Percentiles rank a stretch among this genome's conserved stretches.
phyloP scores from a whole-genome alignment of 2,888 invertebrate genomes.

The Polydrusus pterygomalis region DNA sequence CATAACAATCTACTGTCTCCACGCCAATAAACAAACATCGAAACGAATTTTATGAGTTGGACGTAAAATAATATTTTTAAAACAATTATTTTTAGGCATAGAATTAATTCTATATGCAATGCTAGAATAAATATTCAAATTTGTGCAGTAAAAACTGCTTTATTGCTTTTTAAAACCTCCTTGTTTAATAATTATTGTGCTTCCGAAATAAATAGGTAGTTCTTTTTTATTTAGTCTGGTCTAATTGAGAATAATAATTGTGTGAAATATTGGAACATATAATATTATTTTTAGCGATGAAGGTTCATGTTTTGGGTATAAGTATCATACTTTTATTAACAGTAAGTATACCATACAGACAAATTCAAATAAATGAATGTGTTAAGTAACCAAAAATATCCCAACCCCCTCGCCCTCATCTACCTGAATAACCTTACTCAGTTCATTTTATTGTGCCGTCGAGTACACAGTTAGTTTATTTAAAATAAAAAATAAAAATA shows the following conservation, averaged over 20 bases:
- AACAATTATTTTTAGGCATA: constrained; percentile 2
- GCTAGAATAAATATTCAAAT: constrained; percentile 13
- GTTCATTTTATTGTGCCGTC: no score
- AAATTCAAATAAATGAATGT: no score
- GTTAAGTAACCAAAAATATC: no score
- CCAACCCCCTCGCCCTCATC: no score
- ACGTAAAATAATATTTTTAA: constrained; percentile 1
- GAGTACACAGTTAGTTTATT: no score
- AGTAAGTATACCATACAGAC: neutral
- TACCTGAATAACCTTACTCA: no score
- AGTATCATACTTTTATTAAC: neutral
- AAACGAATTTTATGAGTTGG: neutral
- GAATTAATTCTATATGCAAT: constrained; percentile 12
- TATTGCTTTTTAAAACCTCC: constrained; percentile 3
- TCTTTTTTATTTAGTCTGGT: neutral
- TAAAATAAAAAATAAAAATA: no score
- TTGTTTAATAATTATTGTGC: neutral
- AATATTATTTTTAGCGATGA: neutral
- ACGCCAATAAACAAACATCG: neutral
- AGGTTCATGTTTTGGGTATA: neutral
- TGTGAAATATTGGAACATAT: neutral
- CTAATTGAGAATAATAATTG: neutral
- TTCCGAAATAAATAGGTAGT: constrained; percentile 11
- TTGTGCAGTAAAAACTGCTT: constrained; percentile 5
- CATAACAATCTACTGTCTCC: no score